Percentiles rank a stretch among this genome's conserved stretches.
These are phyloP conservation scores for Lagodon rhomboides DNA, from an alignment of 2,797 vertebrate genomes.

Conservation along the genomic window DNA sequence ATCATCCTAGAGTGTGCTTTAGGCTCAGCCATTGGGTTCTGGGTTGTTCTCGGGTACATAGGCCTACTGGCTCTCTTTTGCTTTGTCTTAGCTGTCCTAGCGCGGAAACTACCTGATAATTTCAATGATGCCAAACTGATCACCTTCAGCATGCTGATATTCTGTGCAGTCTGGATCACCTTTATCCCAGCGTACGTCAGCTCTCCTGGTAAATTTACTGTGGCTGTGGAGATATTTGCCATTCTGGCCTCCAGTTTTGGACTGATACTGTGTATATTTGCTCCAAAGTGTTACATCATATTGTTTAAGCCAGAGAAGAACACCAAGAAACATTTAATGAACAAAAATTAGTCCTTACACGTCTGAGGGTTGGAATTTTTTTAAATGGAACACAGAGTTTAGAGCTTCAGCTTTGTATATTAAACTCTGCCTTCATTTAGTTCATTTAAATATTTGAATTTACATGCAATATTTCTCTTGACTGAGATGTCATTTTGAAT, in stretches of 20 bases:
- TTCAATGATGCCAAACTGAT: conserved; percentile 72
- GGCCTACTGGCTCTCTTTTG: conserved; percentile 12
- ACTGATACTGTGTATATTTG: background rate
- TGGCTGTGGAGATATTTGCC: background rate
- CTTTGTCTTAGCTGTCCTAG: conserved; percentile 13
- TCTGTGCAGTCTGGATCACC: conserved; percentile 16
- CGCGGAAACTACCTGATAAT: conserved; percentile 13
- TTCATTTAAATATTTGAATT: no score
- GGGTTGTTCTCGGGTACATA: background rate
- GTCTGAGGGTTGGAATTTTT: no score
- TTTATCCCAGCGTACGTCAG: conserved; percentile 9
- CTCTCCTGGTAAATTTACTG: conserved; percentile 27
- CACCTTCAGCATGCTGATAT: conserved; percentile 79
- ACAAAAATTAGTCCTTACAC: background rate
- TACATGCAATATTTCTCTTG: no score
- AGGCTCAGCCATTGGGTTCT: background rate
- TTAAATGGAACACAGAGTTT: no score
- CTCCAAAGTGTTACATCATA: background rate
- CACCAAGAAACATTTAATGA: background rate
- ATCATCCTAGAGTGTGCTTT: conserved; percentile 23
- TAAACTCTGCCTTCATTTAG: background rate
- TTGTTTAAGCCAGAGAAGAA: background rate
- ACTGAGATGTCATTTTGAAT: no score
- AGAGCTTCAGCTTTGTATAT: background rate
- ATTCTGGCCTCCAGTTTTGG: background rate